phyloP scores from a whole-genome alignment of 1,140 invertebrate genomes.

The Tetragnatha versicolor region DNA sequence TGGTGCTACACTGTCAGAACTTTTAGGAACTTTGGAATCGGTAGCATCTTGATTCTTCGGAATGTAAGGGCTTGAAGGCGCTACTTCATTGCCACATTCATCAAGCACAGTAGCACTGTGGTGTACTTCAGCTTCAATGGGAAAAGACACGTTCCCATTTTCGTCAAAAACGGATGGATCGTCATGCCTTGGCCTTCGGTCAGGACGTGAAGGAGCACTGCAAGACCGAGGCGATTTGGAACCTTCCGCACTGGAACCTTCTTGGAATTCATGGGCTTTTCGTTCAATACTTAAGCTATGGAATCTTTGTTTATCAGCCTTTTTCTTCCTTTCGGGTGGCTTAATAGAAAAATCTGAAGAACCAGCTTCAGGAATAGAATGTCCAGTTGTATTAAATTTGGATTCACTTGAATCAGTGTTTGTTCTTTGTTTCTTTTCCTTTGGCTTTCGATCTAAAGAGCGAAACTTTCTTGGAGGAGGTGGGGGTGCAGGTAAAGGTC shows the following conservation, averaged over 20 bases:
- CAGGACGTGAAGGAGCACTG: slow-evolving; percentile 31
- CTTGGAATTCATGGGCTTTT: background rate
- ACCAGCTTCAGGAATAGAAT: background rate
- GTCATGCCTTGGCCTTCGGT: slow-evolving; percentile 1
- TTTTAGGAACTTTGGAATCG: slow-evolving; percentile 2
- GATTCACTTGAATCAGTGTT: background rate
- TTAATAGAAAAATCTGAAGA: background rate
- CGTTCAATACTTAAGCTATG: slow-evolving; percentile 16
- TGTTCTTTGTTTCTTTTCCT: slow-evolving; percentile 15
- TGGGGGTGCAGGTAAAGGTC: slow-evolving; percentile 48
- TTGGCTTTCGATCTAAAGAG: slow-evolving; percentile 17
- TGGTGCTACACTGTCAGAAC: background rate
- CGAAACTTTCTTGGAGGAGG: slow-evolving; percentile 47
- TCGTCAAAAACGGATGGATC: slow-evolving; percentile 30
- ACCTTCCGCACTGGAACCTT: background rate
- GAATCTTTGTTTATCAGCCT: slow-evolving; percentile 24
- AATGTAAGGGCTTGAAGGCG: slow-evolving; percentile 6
- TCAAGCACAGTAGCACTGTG: background rate
- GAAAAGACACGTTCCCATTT: slow-evolving; percentile 46
- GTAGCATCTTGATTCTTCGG: background rate
- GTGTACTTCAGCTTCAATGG: slow-evolving; percentile 23
- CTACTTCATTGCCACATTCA: slow-evolving; percentile 45
- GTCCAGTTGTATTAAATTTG: slow-evolving; percentile 6
- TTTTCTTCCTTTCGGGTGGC: slow-evolving; percentile 33
- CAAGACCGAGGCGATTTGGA: slow-evolving; percentile 1